Percentiles rank a stretch among this genome's conserved stretches.
Evolutionary conservation across 92 coral and sea anemone genomes (phyloP).

Genomic region (Epizoanthus ramosus): DNA sequence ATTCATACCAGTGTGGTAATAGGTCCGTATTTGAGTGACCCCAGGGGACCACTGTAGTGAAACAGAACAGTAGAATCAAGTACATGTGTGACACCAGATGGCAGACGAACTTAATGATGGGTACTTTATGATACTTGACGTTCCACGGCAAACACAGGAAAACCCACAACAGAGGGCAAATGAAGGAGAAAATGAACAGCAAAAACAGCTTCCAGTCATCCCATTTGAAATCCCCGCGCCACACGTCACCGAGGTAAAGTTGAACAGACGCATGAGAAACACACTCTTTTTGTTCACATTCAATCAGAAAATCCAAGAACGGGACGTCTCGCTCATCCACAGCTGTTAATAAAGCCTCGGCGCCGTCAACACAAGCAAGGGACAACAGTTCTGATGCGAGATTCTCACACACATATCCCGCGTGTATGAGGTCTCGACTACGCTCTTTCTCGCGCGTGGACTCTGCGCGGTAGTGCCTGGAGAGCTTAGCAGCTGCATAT

Average conservation of each 20-base stretch:
- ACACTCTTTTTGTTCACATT: constrained; percentile 93
- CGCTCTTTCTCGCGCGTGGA: constrained; percentile 95
- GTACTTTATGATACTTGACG: constrained; percentile 87
- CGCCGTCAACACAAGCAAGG: constrained; percentile 90
- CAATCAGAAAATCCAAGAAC: constrained; percentile 89
- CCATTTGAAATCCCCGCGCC: constrained; percentile 98
- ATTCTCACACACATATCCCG: constrained; percentile 91
- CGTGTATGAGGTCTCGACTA: constrained; percentile 90
- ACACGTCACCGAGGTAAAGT: constrained; percentile 92
- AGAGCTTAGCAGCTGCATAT: constrained; percentile 93
- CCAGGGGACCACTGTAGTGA: constrained; percentile 94
- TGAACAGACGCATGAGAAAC: constrained; percentile 98
- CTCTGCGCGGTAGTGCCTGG: constrained; percentile 90
- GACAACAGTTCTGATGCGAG: constrained; percentile 92
- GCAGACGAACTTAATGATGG: constrained; percentile 95
- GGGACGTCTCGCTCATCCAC: constrained; percentile 92
- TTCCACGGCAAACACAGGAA: constrained; percentile 95
- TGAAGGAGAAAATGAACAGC: constrained; percentile 78
- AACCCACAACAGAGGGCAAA: constrained; percentile 95
- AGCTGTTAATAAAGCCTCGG: constrained; percentile 86
- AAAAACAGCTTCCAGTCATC: constrained; percentile 92
- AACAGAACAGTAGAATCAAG: constrained; percentile 78
- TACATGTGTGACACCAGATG: constrained; percentile 97
- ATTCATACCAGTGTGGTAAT: constrained; percentile 91
- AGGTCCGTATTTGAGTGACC: constrained; percentile 63